A percentile compares a stretch with the other conserved stretches of the same genome.
These are phyloP conservation scores for Helleia helle DNA, from an alignment of 2,888 invertebrate genomes.

Conservation along the genomic window DNA sequence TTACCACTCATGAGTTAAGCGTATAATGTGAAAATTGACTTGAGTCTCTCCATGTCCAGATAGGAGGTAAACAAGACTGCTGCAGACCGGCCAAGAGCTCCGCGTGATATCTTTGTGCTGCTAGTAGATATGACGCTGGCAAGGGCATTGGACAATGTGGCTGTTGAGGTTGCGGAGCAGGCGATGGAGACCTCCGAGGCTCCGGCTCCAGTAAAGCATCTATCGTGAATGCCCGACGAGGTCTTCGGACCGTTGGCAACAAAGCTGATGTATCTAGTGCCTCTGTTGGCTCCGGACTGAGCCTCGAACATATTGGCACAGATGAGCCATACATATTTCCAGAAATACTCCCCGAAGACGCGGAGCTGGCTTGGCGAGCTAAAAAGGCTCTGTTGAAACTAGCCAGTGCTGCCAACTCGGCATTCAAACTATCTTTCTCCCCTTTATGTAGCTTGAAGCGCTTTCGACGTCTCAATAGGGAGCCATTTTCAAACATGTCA, in stretches of 20 bases:
- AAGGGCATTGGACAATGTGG: conserved; percentile 56
- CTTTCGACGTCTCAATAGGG: conserved; percentile 83
- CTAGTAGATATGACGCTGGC: conserved; percentile 52
- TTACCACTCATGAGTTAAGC: conserved; percentile 70
- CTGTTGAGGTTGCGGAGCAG: conserved; percentile 62
- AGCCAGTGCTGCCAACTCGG: conserved; percentile 81
- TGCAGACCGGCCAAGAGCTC: conserved; percentile 62
- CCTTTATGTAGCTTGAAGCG: conserved; percentile 87
- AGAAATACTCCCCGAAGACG: conserved; percentile 48
- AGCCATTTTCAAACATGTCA: conserved; percentile 93
- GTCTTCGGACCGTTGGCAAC: conserved; percentile 51
- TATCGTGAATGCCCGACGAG: conserved; percentile 85
- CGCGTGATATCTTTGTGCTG: conserved; percentile 64
- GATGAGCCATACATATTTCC: conserved; percentile 48
- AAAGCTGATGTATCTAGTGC: conserved; percentile 49
- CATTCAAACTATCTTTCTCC: conserved; percentile 74
- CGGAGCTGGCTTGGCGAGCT: conserved; percentile 60
- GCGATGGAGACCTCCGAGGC: conserved; percentile 52
- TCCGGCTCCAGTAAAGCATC: conserved; percentile 89
- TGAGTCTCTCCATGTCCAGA: conserved; percentile 67
- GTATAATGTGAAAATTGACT: conserved; percentile 68
- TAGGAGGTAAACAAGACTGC: conserved; percentile 60
- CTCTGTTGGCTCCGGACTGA: conserved; percentile 59
- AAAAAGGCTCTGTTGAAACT: conserved; percentile 82
- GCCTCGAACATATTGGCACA: conserved; percentile 73